Base-by-base conservation (phyloP, 64 coral and sea anemone species). In the Porites lutea region DNA sequence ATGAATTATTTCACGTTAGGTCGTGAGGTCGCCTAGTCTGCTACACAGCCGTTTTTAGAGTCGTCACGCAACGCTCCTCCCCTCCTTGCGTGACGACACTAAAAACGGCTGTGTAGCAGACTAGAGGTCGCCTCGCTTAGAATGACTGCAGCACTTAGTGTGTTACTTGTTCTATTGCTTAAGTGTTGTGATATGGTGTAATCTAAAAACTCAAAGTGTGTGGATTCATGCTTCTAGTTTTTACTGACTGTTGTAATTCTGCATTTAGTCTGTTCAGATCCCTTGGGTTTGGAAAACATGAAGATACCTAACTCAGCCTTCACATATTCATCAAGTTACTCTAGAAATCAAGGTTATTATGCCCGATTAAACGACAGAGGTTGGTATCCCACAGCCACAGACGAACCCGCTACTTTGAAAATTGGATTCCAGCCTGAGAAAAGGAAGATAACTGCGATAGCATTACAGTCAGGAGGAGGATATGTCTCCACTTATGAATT, bases 341-440 rank as follows among this genome's bases (percentile, higher is more conserved):
- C 47, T 15, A 12, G 5, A 2, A 2, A 16, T 46, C 11, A 14
- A 9, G 90, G 55, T 3, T 55, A 75, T 19, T 21, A 46, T 4
- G 83, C 82, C 7, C 48, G 72, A 22, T 16, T 57, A 2, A 65
- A 62, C 7, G 6, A 43, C 19, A 54, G 62, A 13, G 0, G 48
- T 2, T 89, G 87, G 60, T 5, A 27, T 5, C 18, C n/a, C 15
- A 13, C 6, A 6, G 8, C 0, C 4, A 16, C 1, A 57, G 74
- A 62, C 15, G 48, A 23, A 19, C 2, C 47, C 13, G 46, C 51
- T 4, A 69, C 83, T 79, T 44, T 92, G n/a, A 73, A 92, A 13
- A 57, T 92, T 69, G 90, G 87, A 69, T 85, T 92, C 87, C 82
- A 82, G 6, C 7, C 20, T 58, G 72, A 74, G 15, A 13, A 70